Evolutionary conservation across 1,140 invertebrate genomes (phyloP), one percentile per base, ranked within the genome.

Genomic region (Triops longicaudatus): DNA sequence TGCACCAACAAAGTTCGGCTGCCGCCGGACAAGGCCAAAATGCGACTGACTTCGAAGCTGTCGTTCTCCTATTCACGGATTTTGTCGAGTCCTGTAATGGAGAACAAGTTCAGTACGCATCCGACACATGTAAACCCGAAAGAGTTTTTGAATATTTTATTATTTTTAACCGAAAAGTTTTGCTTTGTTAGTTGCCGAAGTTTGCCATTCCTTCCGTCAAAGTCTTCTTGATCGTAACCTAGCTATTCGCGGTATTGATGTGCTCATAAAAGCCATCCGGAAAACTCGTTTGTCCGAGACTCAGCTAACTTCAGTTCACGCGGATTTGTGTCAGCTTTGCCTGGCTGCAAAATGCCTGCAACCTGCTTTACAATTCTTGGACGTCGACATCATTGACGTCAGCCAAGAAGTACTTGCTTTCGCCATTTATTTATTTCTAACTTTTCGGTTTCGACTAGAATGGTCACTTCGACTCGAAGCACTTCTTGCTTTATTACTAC

Each of bases 401-500:
- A 92, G 91, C 81, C 88, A 91, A 82, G 93, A 94, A 86, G 90
- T 91, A 84, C 83, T 82, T 44, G 31, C 14, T 3, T 1, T 11
- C 6, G 22, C 12, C 27, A 78, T 44, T n/a, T 26, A 71, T 26
- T 37, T 77, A 27, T 10, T 50, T 27, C 31, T 77, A 11, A 17
- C 9, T 72, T 31, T 26, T 72, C 14, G 7, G 26, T 76, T 81
- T 80, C 6, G 5, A 11, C 27, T 85, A 91, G 85, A 90, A 90
- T 77, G 90, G 90, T 74, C 89, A 91, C 79, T 95, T 93, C 87
- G 94, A 97, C 83, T 90, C 93, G 1, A 96, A 96, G 87, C 91
- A 95, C 84, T 97, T 97, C 83, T 86, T 98, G 50, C 86, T 96
- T 0, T 98, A 97, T 84, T 98, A 95, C 83, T 98, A 98, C 84